Evolutionary conservation across 2,888 invertebrate genomes (phyloP), one percentile per base, ranked within the genome.

Genomic region (Mechanitis mazaeus): DNA sequence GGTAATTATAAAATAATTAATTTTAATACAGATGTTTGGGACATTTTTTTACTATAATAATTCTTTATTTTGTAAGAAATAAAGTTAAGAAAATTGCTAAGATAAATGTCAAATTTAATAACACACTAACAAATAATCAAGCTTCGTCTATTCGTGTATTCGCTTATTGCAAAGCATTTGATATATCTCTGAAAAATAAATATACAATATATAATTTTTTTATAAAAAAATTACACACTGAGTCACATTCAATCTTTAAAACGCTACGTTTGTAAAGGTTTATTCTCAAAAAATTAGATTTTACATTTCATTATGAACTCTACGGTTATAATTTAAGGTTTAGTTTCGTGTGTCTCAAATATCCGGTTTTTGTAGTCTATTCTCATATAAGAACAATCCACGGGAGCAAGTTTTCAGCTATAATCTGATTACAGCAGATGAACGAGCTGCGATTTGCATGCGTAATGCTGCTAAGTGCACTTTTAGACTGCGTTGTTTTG

Each of bases 381-480:
- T 68, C 68, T 59, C 66, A 66, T 66, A 68, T 66, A 68, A 67
- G 67, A 67, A 69, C 68, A 68, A 67, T 67, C 56, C 62, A 61
- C 55, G 64, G 60, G 64, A 65, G 62, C 60, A 67, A 68, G 71
- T 72, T 73, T 68, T 72, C 74, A 76, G 71, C 73, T 72, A 80
- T 84, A 86, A 86, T 84, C 81, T 73, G 81, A 85, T 87, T 82
- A 83, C 76, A 69, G 70, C 81, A 83, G 82, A 85, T 84, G 85
- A 83, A 71, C 71, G 74, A 71, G 70, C 72, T 70, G 74, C 78
- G 83, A 85, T 85, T 86, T 86, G 86, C 86, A 85, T 85, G 77
- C 75, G 79, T 86, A 85, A 87, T 84, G 78, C 68, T 68, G 71
- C 77, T 83, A 85, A 85, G 85, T 85, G 86, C 84, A 84, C 81